Evolutionary conservation across 2,888 invertebrate species (phyloP).

Genomic region (Cephus runcator): DNA sequence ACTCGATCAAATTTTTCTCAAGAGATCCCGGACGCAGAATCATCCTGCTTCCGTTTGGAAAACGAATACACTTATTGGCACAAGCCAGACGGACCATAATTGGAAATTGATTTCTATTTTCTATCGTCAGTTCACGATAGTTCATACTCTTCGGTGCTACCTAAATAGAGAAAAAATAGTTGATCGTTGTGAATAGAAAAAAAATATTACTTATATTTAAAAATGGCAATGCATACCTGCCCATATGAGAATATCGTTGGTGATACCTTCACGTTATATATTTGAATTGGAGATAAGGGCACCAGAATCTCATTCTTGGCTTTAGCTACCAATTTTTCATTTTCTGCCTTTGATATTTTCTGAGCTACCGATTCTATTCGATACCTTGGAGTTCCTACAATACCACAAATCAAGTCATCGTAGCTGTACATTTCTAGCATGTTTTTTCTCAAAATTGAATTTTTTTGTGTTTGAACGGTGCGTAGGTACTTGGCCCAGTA

Average conservation of each 20-base stretch:
- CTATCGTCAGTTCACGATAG: conserved; percentile 49
- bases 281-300: conserved; percentile 61
- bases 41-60: conserved; percentile 36
- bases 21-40: conserved; percentile 30
- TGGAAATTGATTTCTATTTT: conserved; percentile 61
- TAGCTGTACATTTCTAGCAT: background rate
- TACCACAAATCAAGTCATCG: background rate
- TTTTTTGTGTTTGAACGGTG: background rate
- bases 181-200: background rate
- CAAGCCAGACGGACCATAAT: conserved; percentile 42
- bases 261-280: conserved; percentile 60
- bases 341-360: background rate
- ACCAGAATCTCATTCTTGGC: conserved; percentile 37
- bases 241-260: conserved; percentile 57
- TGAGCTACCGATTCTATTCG: conserved; percentile 7
- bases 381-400: conserved; percentile 19
- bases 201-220: background rate
- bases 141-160: conserved; percentile 48
- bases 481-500: conserved; percentile 30
- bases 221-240: conserved; percentile 35
- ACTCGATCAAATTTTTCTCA: conserved; percentile 31
- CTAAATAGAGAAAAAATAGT: conserved; percentile 26
- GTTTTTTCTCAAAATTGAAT: background rate
- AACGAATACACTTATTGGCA: conserved; percentile 29
- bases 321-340: conserved; percentile 5